Percentiles rank a stretch among this genome's conserved stretches.
phyloP scores from a whole-genome alignment of 2,888 invertebrate species.

The Tortricodes alternella region DNA sequence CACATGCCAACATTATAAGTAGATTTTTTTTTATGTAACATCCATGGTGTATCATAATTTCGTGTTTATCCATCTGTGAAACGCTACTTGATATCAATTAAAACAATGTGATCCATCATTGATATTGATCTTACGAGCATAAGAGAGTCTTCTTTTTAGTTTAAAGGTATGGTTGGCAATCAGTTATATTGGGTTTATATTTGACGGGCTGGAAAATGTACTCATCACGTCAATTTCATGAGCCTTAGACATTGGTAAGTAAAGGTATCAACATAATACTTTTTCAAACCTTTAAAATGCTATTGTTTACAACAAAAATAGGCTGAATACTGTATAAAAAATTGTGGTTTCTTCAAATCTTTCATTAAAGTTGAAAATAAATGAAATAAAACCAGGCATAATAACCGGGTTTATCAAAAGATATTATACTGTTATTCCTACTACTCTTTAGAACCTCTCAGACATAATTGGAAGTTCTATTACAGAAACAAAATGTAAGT shows the following conservation, averaged over 20 bases:
- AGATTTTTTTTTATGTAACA: slow-evolving; percentile 3
- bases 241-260: neutral
- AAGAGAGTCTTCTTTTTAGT: slow-evolving; percentile 19
- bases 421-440: too few species aligned
- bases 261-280: too few species aligned
- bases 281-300: too few species aligned
- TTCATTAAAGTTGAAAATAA: too few species aligned
- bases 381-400: too few species aligned
- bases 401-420: too few species aligned
- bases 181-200: slow-evolving; percentile 13
- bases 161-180: slow-evolving; percentile 14
- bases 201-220: slow-evolving; percentile 1
- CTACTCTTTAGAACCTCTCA: too few species aligned
- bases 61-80: slow-evolving; percentile 27
- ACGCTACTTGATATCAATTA: slow-evolving; percentile 32
- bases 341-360: too few species aligned
- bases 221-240: neutral
- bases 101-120: slow-evolving; percentile 30
- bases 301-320: too few species aligned
- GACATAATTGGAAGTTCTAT: too few species aligned
- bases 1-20: slow-evolving; percentile 6
- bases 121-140: slow-evolving; percentile 25
- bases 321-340: too few species aligned
- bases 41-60: slow-evolving; percentile 25
- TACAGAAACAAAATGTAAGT: too few species aligned